Evolutionary conservation across 1,140 invertebrate genomes (phyloP).

Genomic region (Rhagoletis pomonella): DNA sequence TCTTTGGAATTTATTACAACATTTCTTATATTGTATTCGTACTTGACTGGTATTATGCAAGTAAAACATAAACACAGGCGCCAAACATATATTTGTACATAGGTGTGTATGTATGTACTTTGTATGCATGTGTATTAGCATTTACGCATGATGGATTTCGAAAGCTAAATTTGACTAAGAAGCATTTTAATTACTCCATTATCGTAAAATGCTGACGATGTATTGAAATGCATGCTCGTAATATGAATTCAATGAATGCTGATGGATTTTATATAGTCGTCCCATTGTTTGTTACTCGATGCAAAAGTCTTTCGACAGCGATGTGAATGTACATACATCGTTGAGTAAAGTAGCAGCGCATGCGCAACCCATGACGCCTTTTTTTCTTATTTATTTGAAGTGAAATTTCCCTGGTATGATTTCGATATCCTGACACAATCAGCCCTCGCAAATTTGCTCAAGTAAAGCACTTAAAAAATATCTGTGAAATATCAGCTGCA

Average conservation of each 20-base stretch:
- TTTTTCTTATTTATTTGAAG: too few species aligned
- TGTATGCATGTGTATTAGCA: neutral
- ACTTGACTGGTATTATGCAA: slow-evolving; percentile 42
- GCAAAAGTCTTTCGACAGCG: neutral
- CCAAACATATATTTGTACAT: neutral
- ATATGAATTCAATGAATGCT: neutral
- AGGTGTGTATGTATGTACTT: neutral
- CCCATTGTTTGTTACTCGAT: neutral
- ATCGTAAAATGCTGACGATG: slow-evolving; percentile 17
- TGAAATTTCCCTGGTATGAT: too few species aligned
- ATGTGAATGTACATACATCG: too few species aligned
- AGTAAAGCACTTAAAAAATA: too few species aligned
- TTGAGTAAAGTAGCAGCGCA: too few species aligned
- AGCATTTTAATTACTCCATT: slow-evolving; percentile 31
- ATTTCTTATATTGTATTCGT: slow-evolving; percentile 45
- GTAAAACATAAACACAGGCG: neutral
- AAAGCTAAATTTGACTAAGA: slow-evolving; percentile 10
- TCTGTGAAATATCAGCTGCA: too few species aligned
- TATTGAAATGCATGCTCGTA: neutral
- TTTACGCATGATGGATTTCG: slow-evolving; percentile 47
- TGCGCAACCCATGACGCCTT: too few species aligned
- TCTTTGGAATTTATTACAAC: slow-evolving; percentile 47
- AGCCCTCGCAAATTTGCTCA: too few species aligned
- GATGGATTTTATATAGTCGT: neutral
- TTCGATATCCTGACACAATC: too few species aligned